phyloP scores from a whole-genome alignment of 2,888 invertebrate genomes.

The Pherbina coryleti region DNA sequence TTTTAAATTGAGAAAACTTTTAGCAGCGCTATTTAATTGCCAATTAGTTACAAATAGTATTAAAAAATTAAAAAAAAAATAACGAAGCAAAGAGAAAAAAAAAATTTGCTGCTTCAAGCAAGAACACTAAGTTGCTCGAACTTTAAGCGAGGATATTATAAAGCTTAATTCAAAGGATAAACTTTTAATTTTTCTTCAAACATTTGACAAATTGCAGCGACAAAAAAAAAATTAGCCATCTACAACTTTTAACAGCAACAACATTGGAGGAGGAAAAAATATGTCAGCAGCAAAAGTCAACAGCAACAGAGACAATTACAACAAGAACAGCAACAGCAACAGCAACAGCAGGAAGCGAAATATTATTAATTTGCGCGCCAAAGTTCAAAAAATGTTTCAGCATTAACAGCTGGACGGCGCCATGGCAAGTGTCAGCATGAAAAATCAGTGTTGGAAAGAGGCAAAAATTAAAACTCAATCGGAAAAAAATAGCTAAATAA shows the following conservation, averaged over 20 bases:
- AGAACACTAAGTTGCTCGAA: not conserved
- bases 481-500: not conserved
- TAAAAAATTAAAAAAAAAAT: not conserved
- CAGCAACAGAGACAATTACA: not conserved
- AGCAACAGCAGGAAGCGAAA: not conserved
- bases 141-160: no score
- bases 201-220: constrained; percentile 7
- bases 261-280: not conserved
- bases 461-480: not conserved
- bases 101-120: not conserved
- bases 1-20: not conserved
- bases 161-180: constrained; percentile 3
- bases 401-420: not conserved
- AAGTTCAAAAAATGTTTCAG: constrained; percentile 25
- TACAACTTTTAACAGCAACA: not conserved
- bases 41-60: not conserved
- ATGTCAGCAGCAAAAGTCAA: not conserved
- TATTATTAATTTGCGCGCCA: constrained; percentile 31
- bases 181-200: constrained; percentile 27
- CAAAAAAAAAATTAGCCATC: constrained; percentile 14
- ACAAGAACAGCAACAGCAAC: not conserved
- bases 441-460: not conserved
- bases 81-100: not conserved
- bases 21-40: constrained; percentile 4
- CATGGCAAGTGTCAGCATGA: not conserved